Conservation (phyloP, 2,113 vertebrate species). For the Daboia siamensis region DNA sequence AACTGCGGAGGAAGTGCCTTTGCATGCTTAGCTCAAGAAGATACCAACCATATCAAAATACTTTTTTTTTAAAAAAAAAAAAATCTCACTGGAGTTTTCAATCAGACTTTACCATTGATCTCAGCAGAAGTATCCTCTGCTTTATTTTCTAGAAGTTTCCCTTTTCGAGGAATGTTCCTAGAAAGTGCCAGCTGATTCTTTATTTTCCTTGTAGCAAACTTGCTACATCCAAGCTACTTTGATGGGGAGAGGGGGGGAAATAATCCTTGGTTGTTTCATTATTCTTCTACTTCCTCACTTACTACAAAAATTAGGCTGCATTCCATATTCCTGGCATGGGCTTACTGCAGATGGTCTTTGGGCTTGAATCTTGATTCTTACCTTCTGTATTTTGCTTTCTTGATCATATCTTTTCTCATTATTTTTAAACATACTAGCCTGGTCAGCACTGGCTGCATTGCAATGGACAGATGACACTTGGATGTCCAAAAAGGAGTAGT, state of each 20-base stretch:
- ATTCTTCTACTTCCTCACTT: not conserved
- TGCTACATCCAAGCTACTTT: not conserved
- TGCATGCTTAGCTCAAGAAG: not conserved
- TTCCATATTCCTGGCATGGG: not conserved
- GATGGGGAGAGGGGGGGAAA: not conserved
- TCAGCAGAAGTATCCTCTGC: not conserved
- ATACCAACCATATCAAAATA: not conserved
- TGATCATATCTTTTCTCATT: slow-evolving; percentile 12
- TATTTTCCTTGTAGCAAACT: not conserved
- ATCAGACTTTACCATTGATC: not conserved
- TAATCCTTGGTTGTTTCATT: not conserved
- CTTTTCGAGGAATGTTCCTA: not conserved
- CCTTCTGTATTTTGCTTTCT: slow-evolving; percentile 3
- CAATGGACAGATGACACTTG: slow-evolving; percentile 11
- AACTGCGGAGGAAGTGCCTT: not conserved
- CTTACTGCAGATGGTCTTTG: not conserved
- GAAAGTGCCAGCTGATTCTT: not conserved
- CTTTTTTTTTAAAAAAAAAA: not conserved
- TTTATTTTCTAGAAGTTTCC: not conserved
- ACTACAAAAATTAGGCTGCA: not conserved
- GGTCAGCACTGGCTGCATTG: slow-evolving; percentile 31
- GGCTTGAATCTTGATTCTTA: not conserved
- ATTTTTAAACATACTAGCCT: slow-evolving; percentile 32
- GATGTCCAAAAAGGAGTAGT: not conserved
- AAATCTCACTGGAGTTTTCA: not conserved